A percentile compares a stretch with the other conserved stretches of the same genome.
Evolutionary conservation across 2,797 vertebrate species (phyloP).

Genomic region (Etheostoma perlongum): DNA sequence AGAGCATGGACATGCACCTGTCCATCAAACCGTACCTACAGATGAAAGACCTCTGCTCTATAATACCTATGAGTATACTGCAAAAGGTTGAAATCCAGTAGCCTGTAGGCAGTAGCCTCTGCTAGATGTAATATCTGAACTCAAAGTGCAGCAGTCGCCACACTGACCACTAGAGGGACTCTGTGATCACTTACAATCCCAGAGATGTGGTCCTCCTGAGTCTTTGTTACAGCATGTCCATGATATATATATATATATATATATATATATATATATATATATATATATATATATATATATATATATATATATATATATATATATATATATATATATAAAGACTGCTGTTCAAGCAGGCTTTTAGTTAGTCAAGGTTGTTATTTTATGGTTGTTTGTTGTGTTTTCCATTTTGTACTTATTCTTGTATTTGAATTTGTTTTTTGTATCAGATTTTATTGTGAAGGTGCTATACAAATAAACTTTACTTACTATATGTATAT

Average conservation of each 20-base stretch:
- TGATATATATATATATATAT: conserved; percentile 20
- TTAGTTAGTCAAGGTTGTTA: no score
- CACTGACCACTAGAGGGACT: conserved; percentile 71
- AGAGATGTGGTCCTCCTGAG: conserved; percentile 61
- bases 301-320: no score
- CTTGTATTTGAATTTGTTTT: no score
- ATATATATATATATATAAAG: no score
- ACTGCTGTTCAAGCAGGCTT: no score
- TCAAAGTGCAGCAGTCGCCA: conserved; percentile 43
- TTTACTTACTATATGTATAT: no score
- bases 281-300: no score
- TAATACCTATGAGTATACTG: neutral
- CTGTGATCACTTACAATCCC: conserved; percentile 46
- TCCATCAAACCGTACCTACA: neutral
- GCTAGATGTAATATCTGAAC: conserved; percentile 22
- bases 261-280: no score
- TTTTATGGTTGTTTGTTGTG: no score
- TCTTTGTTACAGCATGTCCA: conserved; percentile 75
- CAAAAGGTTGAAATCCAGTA: conserved; percentile 20
- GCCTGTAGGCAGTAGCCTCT: neutral
- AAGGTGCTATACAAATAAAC: no score
- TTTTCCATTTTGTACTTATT: no score
- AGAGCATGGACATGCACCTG: neutral
- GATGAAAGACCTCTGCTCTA: neutral
- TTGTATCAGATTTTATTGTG: no score